Percentiles rank a stretch among this genome's conserved stretches.
These are phyloP conservation scores for Cataglyphis livida DNA, from an alignment of 2,888 invertebrate genomes.

Conservation along the genomic window DNA sequence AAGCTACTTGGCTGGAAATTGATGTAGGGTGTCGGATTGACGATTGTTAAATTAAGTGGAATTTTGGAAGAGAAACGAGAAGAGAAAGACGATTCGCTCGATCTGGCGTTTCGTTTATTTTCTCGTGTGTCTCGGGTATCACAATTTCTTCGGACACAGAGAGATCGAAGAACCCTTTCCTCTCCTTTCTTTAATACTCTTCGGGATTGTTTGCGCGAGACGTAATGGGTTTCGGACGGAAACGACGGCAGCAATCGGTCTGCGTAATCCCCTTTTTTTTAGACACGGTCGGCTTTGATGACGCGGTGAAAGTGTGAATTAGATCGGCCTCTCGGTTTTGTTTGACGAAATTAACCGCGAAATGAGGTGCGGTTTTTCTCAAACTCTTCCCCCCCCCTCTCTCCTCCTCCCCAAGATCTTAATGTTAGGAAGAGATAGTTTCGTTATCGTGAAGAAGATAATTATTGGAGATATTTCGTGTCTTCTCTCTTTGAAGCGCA, in stretches of 20 bases:
- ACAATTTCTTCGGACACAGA: slow-evolving; percentile 29
- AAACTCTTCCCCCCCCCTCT: not conserved
- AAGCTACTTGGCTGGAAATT: slow-evolving; percentile 19
- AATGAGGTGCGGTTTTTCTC: not conserved
- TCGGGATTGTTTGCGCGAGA: slow-evolving; percentile 10
- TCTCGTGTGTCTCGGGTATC: not conserved
- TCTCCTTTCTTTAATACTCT: too few relatives aligned
- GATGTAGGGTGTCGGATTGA: slow-evolving; percentile 30
- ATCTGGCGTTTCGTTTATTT: slow-evolving; percentile 36
- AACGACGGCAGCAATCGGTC: slow-evolving; percentile 5
- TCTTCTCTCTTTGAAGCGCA: not conserved
- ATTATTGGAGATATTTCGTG: not conserved
- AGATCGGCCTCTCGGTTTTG: slow-evolving; percentile 11
- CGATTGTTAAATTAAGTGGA: slow-evolving; percentile 62
- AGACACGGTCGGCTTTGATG: slow-evolving; percentile 6
- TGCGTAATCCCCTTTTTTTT: slow-evolving; percentile 10
- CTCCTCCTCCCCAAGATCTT: not conserved
- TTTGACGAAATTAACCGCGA: slow-evolving; percentile 34
- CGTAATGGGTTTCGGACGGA: not conserved
- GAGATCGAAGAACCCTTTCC: not conserved
- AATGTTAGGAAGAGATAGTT: not conserved
- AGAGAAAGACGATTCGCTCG: slow-evolving; percentile 44
- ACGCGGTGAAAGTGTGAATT: slow-evolving; percentile 32
- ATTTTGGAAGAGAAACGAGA: slow-evolving; percentile 1
- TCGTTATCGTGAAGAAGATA: slow-evolving; percentile 4